Conservation (phyloP, 2,113 vertebrate genomes). For the Ptychochromis oligacanthus region DNA sequence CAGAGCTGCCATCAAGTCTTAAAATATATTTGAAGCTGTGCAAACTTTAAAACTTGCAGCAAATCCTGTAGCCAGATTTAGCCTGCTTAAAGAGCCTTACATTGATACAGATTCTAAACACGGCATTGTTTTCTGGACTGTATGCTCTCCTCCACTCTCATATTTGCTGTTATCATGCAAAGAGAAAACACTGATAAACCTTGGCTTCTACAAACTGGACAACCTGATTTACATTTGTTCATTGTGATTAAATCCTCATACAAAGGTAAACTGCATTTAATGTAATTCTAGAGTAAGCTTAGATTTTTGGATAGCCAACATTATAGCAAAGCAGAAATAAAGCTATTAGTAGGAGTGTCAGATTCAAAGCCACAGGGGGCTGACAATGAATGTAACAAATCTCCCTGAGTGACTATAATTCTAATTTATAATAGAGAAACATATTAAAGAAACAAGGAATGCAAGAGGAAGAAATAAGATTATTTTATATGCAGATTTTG, state of each 20-base stretch:
- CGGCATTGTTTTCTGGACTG: background rate
- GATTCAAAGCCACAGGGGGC: slow-evolving; percentile 43
- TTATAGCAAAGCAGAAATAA: slow-evolving; percentile 29
- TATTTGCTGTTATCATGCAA: background rate
- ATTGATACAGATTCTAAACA: background rate
- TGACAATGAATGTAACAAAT: slow-evolving; percentile 31
- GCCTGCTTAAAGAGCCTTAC: background rate
- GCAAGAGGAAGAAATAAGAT: background rate
- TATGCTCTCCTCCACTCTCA: background rate
- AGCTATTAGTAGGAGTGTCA: slow-evolving; percentile 31
- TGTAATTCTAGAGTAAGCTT: slow-evolving; percentile 27
- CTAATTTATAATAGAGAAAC: slow-evolving; percentile 37
- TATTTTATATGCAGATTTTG: background rate
- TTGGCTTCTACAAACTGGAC: background rate
- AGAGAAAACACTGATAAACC: slow-evolving; percentile 1
- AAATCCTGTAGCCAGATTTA: background rate
- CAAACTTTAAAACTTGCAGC: background rate
- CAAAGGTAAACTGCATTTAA: slow-evolving; percentile 20
- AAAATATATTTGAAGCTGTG: background rate
- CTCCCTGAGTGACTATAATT: background rate
- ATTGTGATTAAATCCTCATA: slow-evolving; percentile 2
- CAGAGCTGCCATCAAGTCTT: background rate
- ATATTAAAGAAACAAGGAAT: slow-evolving; percentile 40
- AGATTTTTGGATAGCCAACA: slow-evolving; percentile 23
- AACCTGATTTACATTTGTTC: background rate